A percentile compares a stretch with the other conserved stretches of the same genome.
Conservation (phyloP, 2,888 invertebrate species). For the Scrobipalpa atriplicella region DNA sequence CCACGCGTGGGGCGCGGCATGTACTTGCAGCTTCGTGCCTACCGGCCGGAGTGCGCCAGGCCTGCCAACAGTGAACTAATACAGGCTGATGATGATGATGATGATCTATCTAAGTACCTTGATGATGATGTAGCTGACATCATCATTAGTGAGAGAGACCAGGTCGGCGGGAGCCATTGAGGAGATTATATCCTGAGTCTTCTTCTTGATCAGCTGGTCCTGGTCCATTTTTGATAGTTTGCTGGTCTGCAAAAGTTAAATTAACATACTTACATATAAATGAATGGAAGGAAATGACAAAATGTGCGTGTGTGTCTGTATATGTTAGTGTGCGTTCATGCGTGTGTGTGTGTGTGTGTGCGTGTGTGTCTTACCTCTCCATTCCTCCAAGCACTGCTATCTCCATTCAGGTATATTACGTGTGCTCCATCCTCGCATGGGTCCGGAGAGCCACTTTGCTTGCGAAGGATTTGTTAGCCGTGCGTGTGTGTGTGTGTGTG, state of each 20-base stretch:
- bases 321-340: no score
- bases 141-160: slow-evolving; percentile 54
- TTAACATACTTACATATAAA: no score
- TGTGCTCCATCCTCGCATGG: slow-evolving; percentile 49
- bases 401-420: no score
- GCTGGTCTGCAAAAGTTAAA: slow-evolving; percentile 33
- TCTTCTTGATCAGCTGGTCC: slow-evolving; percentile 37
- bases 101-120: slow-evolving; percentile 47
- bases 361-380: not conserved
- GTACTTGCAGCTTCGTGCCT: no score
- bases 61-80: no score
- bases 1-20: no score
- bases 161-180: slow-evolving; percentile 54
- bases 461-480: slow-evolving; percentile 58
- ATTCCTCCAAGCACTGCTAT: no score
- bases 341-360: not conserved
- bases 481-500: no score
- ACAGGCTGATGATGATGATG: no score
- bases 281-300: no score
- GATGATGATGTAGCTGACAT: slow-evolving; percentile 75
- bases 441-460: slow-evolving; percentile 60
- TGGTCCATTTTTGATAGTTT: slow-evolving; percentile 26
- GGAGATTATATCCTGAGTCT: slow-evolving; percentile 49
- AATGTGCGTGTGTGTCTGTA: no score
- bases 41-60: no score